A percentile compares a stretch with the other conserved stretches of the same genome.
Conservation (phyloP, 2,888 invertebrate species). For the Machimus atricapillus region DNA sequence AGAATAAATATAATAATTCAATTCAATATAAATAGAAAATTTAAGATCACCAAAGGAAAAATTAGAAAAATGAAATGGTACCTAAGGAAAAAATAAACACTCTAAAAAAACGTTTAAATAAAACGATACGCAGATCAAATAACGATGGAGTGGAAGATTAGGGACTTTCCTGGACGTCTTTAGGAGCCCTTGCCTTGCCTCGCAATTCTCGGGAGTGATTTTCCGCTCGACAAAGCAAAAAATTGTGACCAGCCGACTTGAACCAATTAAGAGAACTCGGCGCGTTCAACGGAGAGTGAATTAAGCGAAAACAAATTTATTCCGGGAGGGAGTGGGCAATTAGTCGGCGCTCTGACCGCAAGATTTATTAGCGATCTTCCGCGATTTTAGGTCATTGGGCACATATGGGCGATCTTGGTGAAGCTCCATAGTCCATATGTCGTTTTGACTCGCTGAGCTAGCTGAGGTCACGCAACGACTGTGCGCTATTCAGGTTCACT, state of each 20-base stretch:
- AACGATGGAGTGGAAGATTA: not conserved
- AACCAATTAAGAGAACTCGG: conserved; percentile 14
- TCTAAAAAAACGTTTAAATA: no score
- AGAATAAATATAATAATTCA: no score
- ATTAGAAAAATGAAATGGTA: no score
- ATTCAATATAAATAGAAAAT: no score
- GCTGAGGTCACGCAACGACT: not conserved
- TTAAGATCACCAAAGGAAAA: no score
- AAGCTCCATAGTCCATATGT: not conserved
- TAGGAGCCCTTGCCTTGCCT: not conserved
- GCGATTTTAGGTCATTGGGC: not conserved
- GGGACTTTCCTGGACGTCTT: not conserved
- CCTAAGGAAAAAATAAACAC: no score
- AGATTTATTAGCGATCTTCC: not conserved
- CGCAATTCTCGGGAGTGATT: not conserved
- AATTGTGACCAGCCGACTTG: conserved; percentile 38
- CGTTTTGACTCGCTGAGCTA: not conserved
- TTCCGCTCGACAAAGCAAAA: conserved; percentile 42
- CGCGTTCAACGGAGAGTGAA: not conserved
- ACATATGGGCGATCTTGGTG: not conserved
- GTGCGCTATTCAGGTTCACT: not conserved
- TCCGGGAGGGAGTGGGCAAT: not conserved
- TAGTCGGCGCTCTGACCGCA: not conserved
- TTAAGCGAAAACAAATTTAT: not conserved
- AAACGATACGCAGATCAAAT: not conserved